These are phyloP conservation scores for Acromyrmex charruanus DNA, from an alignment of 1,140 invertebrate species.

Conservation along the genomic window DNA sequence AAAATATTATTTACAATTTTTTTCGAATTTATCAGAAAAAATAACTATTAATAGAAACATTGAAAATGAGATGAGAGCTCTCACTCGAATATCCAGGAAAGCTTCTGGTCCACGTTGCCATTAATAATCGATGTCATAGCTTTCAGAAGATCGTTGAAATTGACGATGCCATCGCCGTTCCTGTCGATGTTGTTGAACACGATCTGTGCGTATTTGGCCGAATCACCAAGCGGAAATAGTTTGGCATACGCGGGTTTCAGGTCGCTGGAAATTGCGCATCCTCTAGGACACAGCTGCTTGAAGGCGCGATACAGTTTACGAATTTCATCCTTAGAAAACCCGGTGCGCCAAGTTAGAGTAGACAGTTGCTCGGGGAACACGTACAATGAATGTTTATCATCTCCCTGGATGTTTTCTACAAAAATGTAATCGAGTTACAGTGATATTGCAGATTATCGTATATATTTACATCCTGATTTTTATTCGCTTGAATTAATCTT, in stretches of 20 bases:
- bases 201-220: constrained; percentile 79
- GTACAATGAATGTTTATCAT: constrained; percentile 65
- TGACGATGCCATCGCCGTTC: constrained; percentile 80
- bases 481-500: background rate
- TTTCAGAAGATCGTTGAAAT: constrained; percentile 79
- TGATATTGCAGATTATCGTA: constrained; percentile 5
- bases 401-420: constrained; percentile 67
- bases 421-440: constrained; percentile 58
- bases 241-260: constrained; percentile 80
- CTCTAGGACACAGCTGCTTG: constrained; percentile 81
- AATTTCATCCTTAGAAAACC: constrained; percentile 81
- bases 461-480: constrained; percentile 44
- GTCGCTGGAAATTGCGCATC: constrained; percentile 75
- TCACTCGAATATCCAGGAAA: constrained; percentile 83
- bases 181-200: constrained; percentile 81
- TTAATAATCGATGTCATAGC: constrained; percentile 77
- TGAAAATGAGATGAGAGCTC: background rate
- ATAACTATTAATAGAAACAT: background rate
- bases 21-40: background rate
- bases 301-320: constrained; percentile 80
- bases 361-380: constrained; percentile 77
- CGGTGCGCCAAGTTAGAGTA: constrained; percentile 73
- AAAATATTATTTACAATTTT: no score
- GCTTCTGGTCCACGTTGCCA: constrained; percentile 79
- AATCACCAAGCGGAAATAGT: constrained; percentile 81